Base-by-base conservation (phyloP, 2,113 vertebrate genomes). In the Grammomys surdaster region DNA sequence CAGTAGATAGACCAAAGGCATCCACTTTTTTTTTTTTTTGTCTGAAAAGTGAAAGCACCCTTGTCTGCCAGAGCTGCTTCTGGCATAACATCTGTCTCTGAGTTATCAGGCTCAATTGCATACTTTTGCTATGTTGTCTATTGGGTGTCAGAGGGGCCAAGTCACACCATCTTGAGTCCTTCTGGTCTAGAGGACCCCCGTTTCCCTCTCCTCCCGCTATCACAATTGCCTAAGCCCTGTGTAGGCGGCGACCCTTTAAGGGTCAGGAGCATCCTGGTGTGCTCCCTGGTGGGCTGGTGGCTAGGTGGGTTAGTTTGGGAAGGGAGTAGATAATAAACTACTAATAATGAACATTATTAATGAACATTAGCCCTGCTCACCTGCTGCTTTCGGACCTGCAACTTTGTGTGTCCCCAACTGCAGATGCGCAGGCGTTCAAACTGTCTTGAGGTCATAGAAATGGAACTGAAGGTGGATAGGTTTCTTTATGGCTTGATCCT, bases 91-190 rank as follows among this genome's bases (percentile, higher is more conserved):
- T 65, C 90, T 65, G 20, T 31, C 17, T 84, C 63, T 43, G 54
- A 73, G 58, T 19, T 86, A 48, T 60, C 33, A 63, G 77, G 48
- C 33, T 58, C 51, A 22, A 56, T n/a, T 33, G 90, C 17, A 0
- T 88, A 40, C 63, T 94, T 93, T 89, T 63, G 88, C 72, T 95
- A 91, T 67, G 20, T 89, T 86, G 63, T 91, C 54, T 77, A 7
- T 84, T 85, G 73, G 85, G 16, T 78, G 33, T 76, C 70, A 82
- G 70, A 96, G 72, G 72, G 58, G 60, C 17, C 33, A 88, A 88
- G 77, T 92, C 94, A 73, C 28, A 80, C 58, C 63, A 33, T 81
- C 48, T 60, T 81, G 31, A 92, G 33, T 56, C 78, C 63, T 87
- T 97, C 60, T 11, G 69, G 70, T 72, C 36, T 24, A 48, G 89